Conservation (phyloP, 1,140 invertebrate species). For the Achroia grisella region DNA sequence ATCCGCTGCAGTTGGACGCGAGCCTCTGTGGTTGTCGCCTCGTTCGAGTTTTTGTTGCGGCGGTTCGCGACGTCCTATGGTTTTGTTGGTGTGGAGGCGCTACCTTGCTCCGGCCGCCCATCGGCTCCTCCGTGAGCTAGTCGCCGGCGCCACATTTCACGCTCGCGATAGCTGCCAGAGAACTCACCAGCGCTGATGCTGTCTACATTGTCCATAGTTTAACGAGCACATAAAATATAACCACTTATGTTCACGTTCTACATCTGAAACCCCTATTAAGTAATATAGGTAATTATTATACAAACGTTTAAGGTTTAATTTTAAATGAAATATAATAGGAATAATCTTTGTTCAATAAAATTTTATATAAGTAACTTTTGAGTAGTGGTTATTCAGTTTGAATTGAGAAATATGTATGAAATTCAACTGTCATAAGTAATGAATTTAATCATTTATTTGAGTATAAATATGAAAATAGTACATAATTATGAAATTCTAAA, state of each 20-base stretch:
- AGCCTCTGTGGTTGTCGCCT: constrained; percentile 59
- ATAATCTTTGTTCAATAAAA: too few relatives aligned
- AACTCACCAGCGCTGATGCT: constrained; percentile 18
- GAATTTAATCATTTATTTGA: too few relatives aligned
- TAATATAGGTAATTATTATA: too few relatives aligned
- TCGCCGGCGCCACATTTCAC: constrained; percentile 43
- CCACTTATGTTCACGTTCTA: background rate
- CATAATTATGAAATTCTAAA: too few relatives aligned
- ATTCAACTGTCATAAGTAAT: too few relatives aligned
- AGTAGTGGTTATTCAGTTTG: too few relatives aligned
- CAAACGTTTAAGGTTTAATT: too few relatives aligned
- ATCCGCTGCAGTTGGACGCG: constrained; percentile 58
- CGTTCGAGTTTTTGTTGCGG: constrained; percentile 67
- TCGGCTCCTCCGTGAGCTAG: constrained; percentile 9
- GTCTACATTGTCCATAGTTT: constrained; percentile 14
- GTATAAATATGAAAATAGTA: too few relatives aligned
- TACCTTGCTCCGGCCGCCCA: constrained; percentile 16
- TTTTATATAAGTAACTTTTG: too few relatives aligned
- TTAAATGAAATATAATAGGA: too few relatives aligned
- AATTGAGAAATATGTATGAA: too few relatives aligned
- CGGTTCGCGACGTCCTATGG: constrained; percentile 48
- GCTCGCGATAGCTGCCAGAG: constrained; percentile 15
- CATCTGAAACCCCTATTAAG: constrained; percentile 5
- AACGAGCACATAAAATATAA: constrained; percentile 17
- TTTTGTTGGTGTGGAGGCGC: constrained; percentile 39